phyloP scores from a whole-genome alignment of 2,797 vertebrate genomes.

The Sciurus carolinensis region DNA sequence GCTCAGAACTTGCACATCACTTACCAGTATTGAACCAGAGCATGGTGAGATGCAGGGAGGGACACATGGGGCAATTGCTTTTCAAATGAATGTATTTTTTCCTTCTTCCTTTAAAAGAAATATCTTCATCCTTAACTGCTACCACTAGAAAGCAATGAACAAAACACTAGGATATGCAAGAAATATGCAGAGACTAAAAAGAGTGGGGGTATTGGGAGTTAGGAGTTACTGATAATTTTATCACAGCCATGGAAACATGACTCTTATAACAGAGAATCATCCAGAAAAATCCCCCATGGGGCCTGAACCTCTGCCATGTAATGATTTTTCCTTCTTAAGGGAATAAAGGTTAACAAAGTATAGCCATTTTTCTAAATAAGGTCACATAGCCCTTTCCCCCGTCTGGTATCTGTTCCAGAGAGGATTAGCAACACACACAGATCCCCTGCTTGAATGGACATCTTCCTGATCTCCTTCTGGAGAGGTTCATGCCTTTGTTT shows the following conservation, averaged over 20 bases:
- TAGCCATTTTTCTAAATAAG: slow-evolving; percentile 77
- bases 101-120: background rate
- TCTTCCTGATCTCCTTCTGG: slow-evolving; percentile 65
- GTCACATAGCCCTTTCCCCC: slow-evolving; percentile 45
- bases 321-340: slow-evolving; percentile 76
- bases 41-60: accelerated
- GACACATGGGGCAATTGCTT: background rate
- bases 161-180: slow-evolving; percentile 1
- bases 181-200: background rate
- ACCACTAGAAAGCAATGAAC: background rate
- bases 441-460: slow-evolving; percentile 50
- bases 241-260: slow-evolving; percentile 63
- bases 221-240: slow-evolving; percentile 68
- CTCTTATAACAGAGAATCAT: slow-evolving; percentile 55
- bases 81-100: background rate
- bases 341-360: slow-evolving; percentile 75
- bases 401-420: background rate
- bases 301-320: slow-evolving; percentile 69
- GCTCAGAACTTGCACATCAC: background rate
- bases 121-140: background rate
- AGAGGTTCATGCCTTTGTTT: slow-evolving; percentile 43
- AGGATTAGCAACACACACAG: slow-evolving; percentile 58
- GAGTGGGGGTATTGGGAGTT: background rate
- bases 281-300: slow-evolving; percentile 60
- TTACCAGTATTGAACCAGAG: background rate